A percentile compares a stretch with the other conserved stretches of the same genome.
Conservation (phyloP, 2,888 invertebrate genomes). For the Lithophane ornitopus region DNA sequence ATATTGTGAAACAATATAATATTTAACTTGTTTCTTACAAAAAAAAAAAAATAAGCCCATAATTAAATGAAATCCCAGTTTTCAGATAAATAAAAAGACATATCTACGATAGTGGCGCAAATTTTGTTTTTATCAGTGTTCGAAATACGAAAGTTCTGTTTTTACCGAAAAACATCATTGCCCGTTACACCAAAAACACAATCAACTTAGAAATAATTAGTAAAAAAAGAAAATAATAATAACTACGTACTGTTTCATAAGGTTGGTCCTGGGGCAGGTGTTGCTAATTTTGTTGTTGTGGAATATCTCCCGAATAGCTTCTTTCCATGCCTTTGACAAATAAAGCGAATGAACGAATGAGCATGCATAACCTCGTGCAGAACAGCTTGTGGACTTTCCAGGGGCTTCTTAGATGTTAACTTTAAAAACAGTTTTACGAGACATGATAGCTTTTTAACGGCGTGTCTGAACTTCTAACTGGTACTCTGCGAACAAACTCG, state of each 20-base stretch:
- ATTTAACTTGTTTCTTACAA: no score
- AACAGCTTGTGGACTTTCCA: slow-evolving; percentile 69
- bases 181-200: slow-evolving; percentile 20
- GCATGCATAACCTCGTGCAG: slow-evolving; percentile 71
- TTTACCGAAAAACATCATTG: not conserved
- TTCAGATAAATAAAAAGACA: not conserved
- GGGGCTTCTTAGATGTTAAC: not conserved
- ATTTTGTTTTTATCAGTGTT: slow-evolving; percentile 9
- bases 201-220: slow-evolving; percentile 23
- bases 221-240: slow-evolving; percentile 50
- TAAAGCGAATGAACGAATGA: slow-evolving; percentile 75
- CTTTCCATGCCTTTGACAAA: slow-evolving; percentile 96
- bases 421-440: slow-evolving; percentile 2
- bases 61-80: not conserved
- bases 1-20: not conserved
- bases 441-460: not conserved
- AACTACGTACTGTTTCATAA: slow-evolving; percentile 99
- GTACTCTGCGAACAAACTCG: not conserved
- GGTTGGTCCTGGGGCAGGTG: slow-evolving; percentile 97
- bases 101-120: no score
- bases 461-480: not conserved
- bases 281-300: slow-evolving; percentile 99
- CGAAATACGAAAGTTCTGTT: not conserved
- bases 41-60: not conserved
- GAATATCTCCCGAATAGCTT: slow-evolving; percentile 96